Conservation (phyloP, 1,140 invertebrate species). For the Rhyacophila brunnea region DNA sequence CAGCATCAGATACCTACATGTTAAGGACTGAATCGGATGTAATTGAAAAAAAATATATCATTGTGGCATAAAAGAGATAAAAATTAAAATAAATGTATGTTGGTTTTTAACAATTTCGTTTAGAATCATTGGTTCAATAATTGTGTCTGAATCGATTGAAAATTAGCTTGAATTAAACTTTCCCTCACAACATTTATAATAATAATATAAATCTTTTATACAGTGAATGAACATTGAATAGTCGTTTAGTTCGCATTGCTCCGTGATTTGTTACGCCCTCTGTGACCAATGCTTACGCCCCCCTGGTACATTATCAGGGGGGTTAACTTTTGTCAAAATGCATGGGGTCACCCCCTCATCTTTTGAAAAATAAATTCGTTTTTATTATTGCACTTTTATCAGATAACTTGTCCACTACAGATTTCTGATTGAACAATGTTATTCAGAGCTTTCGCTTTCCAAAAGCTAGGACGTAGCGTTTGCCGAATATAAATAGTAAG, state of each 20-base stretch:
- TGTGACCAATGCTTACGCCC: slow-evolving; percentile 13
- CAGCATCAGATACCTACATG: too few species aligned
- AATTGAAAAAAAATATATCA: too few species aligned
- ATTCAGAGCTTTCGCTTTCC: too few species aligned
- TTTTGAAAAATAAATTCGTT: slow-evolving; percentile 31
- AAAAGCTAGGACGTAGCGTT: too few species aligned
- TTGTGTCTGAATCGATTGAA: background rate
- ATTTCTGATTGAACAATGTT: slow-evolving; percentile 12
- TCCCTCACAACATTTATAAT: background rate
- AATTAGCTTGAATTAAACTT: background rate
- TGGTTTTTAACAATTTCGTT: too few species aligned
- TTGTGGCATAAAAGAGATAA: too few species aligned
- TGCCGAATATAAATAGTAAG: too few species aligned
- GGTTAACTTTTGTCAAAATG: background rate
- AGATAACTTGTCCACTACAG: slow-evolving; percentile 34
- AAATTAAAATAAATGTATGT: too few species aligned
- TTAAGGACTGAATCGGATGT: too few species aligned
- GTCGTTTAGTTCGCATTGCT: slow-evolving; percentile 5
- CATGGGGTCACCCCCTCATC: background rate
- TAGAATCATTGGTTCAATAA: too few species aligned
- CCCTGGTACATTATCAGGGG: background rate
- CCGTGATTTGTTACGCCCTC: slow-evolving; percentile 14
- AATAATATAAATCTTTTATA: too few species aligned
- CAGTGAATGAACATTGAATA: background rate
- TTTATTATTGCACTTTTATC: slow-evolving; percentile 33